Conservation (phyloP, 1,140 invertebrate species). For the Hirudo medicinalis region DNA sequence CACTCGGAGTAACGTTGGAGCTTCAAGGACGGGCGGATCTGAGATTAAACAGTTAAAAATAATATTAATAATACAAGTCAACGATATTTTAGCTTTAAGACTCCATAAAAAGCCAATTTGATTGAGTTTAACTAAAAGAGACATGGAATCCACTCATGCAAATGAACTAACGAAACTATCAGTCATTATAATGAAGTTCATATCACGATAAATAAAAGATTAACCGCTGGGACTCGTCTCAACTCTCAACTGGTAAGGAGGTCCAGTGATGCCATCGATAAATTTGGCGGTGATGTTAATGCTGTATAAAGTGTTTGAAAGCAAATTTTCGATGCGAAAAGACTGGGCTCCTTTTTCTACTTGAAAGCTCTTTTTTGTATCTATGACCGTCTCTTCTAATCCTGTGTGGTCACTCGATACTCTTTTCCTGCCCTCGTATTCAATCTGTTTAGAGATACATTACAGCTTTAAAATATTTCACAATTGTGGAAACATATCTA, state of each 20-base stretch:
- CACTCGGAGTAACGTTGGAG: conserved; percentile 60
- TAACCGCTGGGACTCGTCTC: conserved; percentile 12
- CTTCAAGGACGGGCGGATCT: conserved; percentile 86
- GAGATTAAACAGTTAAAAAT: conserved; percentile 2
- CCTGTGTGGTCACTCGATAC: conserved; percentile 64
- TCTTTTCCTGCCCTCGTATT: conserved; percentile 81
- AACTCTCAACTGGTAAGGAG: conserved; percentile 3
- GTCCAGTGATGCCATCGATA: conserved; percentile 12
- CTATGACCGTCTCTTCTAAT: conserved; percentile 15
- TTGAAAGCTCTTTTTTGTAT: background rate
- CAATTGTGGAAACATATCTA: too few species aligned
- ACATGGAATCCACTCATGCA: background rate
- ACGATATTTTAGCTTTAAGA: too few species aligned
- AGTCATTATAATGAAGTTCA: too few species aligned
- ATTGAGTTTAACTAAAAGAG: background rate
- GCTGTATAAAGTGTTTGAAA: conserved; percentile 31
- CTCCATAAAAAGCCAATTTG: background rate
- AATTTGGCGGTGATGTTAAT: conserved; percentile 35
- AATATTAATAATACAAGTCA: background rate
- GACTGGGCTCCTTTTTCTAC: conserved; percentile 24
- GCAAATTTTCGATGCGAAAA: conserved; percentile 29
- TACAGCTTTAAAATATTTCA: background rate
- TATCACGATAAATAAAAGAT: background rate
- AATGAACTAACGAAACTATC: too few species aligned
- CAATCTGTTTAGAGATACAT: conserved; percentile 47